Base-by-base conservation (phyloP, 2,888 invertebrate genomes). In the Pandemis heparana region DNA sequence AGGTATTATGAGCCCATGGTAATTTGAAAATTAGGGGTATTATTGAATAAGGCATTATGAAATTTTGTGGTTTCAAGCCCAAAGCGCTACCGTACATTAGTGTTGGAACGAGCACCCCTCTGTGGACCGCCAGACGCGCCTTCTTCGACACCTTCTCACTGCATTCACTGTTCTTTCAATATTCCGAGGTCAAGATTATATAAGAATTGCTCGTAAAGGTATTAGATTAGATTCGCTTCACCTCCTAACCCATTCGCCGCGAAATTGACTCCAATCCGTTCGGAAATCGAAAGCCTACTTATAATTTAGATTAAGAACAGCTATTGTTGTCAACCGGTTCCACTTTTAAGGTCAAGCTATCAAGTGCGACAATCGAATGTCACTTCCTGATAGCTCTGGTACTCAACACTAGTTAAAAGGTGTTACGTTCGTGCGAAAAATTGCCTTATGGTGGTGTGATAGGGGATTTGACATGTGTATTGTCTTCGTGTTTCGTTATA, bases 271-370 rank as follows among this genome's bases (percentile, higher is more conserved):
- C 53, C 53, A 18, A 23, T 56, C 23, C 48, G 68, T 41, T 68
- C 56, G 56, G 56, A 73, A 64, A 69, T 61, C 69, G 65, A 65
- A 70, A 64, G 69, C 64, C 59, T 51, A 64, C 59, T 72, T 64
- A 71, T 61, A 69, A 69, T 64, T 74, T 61, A 53, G 65, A 74
- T 74, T 60, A 64, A 61, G 69, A 12, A 53, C 56, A 8, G 41
- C 70, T 38, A 74, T 74, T 74, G 74, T 74, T 74, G 60, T 65
- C 41, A 61, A 70, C 74, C 74, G 74, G 74, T 74, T 65, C 32
- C 60, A 51, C 59, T 73, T 68, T 74, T 74, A 74, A 74, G 74
- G 74, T 74, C 74, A 74, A 56, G 56, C 23, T 12, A 23, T 23
- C 53, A 53, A 74, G 74, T 74, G 69, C 69, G 74, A 73, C 73